Evolutionary conservation across 1,140 invertebrate genomes (phyloP), one percentile per base, ranked within the genome.

Genomic region (Drosophila subobscura): DNA sequence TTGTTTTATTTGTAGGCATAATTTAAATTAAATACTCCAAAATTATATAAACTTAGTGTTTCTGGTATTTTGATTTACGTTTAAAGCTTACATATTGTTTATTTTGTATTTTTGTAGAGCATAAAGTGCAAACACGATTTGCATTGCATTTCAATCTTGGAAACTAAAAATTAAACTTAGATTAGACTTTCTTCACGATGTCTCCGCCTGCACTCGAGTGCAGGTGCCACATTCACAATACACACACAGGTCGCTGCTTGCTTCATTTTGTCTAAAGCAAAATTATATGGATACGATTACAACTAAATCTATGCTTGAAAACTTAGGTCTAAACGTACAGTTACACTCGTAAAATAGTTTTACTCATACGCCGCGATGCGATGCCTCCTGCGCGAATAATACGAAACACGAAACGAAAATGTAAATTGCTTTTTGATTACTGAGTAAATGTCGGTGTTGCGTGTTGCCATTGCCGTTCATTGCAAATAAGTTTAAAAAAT

Each of bases 21-120:
- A 52, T 49, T 68, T 72, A 65, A 77, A 74, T 74, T 77, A 65
- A 55, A 61, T 80, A 81, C 68, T 79, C 61, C 47, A 65, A 41
- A 27, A 73, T 40, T 63, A 71, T 63, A 71, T 59, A 66, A 49
- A 54, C 64, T 76, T 67, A 76, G 22, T 45, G 27, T 57, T 61
- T 65, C 61, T 50, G 76, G 51, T 20, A 20, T 61, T 86, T 88
- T 88, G 77, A 88, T 83, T 64, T 70, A 67, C 50, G 64, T 81
- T 86, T 86, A 86, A 88, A 86, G 81, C 81, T 88, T 81, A 86
- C 66, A 81, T 81, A 88, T 55, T 77, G 81, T 85, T 27, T 27
- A 27, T 27, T 27, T 27, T 27, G 25, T 37, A 37, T 37, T 12
- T 37, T 71, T 72, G 46, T 71, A 72, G 76, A 75, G 57, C 73